Base-by-base conservation (phyloP, 1,140 invertebrate genomes). In the Zaprionus inermis region DNA sequence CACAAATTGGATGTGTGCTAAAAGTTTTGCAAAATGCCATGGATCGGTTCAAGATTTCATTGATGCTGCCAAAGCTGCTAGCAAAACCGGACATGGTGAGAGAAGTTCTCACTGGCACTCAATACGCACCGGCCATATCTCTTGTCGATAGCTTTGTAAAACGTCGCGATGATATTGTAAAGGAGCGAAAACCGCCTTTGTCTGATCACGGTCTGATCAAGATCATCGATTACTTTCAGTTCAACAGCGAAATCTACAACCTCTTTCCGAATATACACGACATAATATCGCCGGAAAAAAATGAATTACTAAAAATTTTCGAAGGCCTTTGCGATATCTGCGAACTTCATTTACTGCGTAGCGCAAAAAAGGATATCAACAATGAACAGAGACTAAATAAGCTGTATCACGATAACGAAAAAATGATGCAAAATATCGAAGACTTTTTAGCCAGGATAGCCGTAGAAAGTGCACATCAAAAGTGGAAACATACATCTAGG, bases 151-250 rank as follows among this genome's bases (percentile, higher is more conserved):
- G 52, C 1, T 72, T 32, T 41, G 24, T 36, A 1, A 11, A 14
- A 4, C 41, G 63, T 4, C 60, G 52, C 5, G 24, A 58, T 41
- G 12, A 1, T 9, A 28, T 65, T 16, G 16, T 58, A 0, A 18
- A 12, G 2, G 18, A 34, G 3, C 4, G 32, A 3, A 22, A 34
- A 30, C 5, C 22, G 7, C 69, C 69, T 0, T 32, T 64, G 3
- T 24, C 10, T 24, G 70, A 72, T 41, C 7, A 58, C n/a, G 34
- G 54, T 4, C 41, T 72, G 46, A 54, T 68, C 7, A 24, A 32
- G 16, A 34, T 72, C 6, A 68, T 72, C 34, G 64, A 72, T 52
- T 72, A 55, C 30, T 72, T 68, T 54, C 56, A 59, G 20, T 11
- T 12, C 3, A 14, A 72, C 56, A 5, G 18, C 20, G 18, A 18